Evolutionary conservation across 2,888 invertebrate species (phyloP), one percentile per base, ranked within the genome.

Genomic region (Tenthredo amoena): DNA sequence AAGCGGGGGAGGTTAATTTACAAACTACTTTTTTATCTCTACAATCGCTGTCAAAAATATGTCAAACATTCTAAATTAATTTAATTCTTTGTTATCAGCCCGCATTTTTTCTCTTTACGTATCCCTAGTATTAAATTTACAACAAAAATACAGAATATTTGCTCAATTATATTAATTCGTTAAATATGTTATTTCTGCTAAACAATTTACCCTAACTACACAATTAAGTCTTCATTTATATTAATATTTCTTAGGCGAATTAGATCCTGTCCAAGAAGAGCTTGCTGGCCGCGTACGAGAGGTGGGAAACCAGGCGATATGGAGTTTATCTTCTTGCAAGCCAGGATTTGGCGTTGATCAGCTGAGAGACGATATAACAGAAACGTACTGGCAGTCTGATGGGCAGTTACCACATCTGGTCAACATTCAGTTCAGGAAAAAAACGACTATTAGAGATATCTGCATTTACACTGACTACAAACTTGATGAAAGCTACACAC

Each of bases 341-440:
- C 98, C 99, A 93, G 99, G 99, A 72, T 99, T 99, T 95, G 99
- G 99, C 3, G 99, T 99, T 5, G 98, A 99, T 92, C 99, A 99
- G 92, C 94, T 99, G 68, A 95, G 99, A 87, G 99, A 99, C 93
- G 98, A 99, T 92, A 97, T 98, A 87, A 97, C 98, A 94, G 99
- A 99, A 89, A 99, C 99, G 3, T 99, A 99, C 93, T 99, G 99
- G 99, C 99, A 99, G 93, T 99, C 99, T 0, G 99, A 99, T 94
- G 99, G 99, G 0, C 99, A 99, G 89, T 95, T 99, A 87, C 99
- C 99, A 3, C 99, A 99, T 94, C 95, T 99, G 87, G 98, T 99
- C 0, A 99, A 99, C 92, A 98, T 99, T 88, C 99, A 99, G 91
- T 99, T 99, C 92, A 97, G 98, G 91, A 96, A 97, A 87, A 99